Base-by-base conservation (phyloP, 2,888 invertebrate species). In the Prenolepis imparis region DNA sequence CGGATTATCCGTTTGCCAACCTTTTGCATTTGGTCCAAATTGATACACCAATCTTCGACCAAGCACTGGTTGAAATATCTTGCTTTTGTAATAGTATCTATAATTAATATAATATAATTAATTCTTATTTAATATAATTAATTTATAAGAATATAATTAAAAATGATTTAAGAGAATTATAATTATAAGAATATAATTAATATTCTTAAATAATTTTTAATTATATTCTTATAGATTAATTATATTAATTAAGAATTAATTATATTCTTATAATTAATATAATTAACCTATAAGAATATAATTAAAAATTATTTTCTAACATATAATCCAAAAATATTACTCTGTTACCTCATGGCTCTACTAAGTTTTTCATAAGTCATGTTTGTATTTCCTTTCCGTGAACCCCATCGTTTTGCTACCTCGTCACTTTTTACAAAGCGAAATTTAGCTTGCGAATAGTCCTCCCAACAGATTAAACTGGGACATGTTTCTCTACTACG, bases 281-380 rank as follows among this genome's bases (percentile, higher is more conserved):
- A 2, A 28, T 28, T 28, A 28, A 28, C 3, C 28, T 28, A 28
- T 28, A 28, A 1, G 3, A 0, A 24, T 64, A 21, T 44, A 52
- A 52, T 2, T 32, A 44, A 24, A 70, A n/a, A 41, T 70, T 28
- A 55, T n/a, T 8, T 68, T 12, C 21, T 24, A 61, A 9, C 28
- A 32, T 15, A 70, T 36, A 24, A 66, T n/a, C 1, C 21, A 41
- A 63, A 61, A 68, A 61, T 36, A 36, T 61, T 18, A 28, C 59
- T 36, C 61, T 78, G 82, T 77, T 93, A 97, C 97, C 97, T 96
- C 97, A 98, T 98, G 21, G 98, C 98, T 87, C 98, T 95, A 94
- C 98, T 98, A 92, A 98, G 96, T 95, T 98, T 98, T 94, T 98
- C 98, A 93, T 98, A 98, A 61, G 97, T 98, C 98, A 98, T 98